A percentile compares a stretch with the other conserved stretches of the same genome.
Evolutionary conservation across 2,797 vertebrate species (phyloP).

Genomic region (Peromyscus aztecus): DNA sequence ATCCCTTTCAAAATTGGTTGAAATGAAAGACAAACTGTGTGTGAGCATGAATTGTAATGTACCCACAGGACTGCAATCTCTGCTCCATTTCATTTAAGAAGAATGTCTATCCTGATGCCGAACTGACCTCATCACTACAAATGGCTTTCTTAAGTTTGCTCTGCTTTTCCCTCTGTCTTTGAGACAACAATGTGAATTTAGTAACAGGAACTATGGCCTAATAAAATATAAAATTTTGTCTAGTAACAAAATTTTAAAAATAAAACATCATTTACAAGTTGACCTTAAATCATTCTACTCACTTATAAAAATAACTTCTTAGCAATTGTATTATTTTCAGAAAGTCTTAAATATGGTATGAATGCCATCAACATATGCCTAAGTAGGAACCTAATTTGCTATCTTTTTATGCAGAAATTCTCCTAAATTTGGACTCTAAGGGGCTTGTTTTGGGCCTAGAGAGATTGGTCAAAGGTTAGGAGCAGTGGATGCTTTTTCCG

Average conservation of each 20-base stretch:
- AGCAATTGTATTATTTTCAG: slow-evolving; percentile 1
- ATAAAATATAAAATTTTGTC: slow-evolving; percentile 66
- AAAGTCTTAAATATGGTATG: not conserved
- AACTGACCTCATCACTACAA: slow-evolving; percentile 72
- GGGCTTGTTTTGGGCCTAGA: not conserved
- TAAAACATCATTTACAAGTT: slow-evolving; percentile 51
- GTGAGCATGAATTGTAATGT: slow-evolving; percentile 81
- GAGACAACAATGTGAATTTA: slow-evolving; percentile 57
- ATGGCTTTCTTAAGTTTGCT: slow-evolving; percentile 69
- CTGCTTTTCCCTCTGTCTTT: slow-evolving; percentile 53
- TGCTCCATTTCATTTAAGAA: slow-evolving; percentile 75
- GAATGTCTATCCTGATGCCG: slow-evolving; percentile 51
- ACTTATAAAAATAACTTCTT: slow-evolving; percentile 72
- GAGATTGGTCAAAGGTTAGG: not conserved
- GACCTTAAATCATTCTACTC: not conserved
- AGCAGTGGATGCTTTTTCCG: not conserved
- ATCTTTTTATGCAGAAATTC: not conserved
- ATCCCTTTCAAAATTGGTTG: slow-evolving; percentile 74
- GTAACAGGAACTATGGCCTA: slow-evolving; percentile 63
- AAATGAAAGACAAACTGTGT: slow-evolving; percentile 82
- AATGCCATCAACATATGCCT: not conserved
- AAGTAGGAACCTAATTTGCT: not conserved
- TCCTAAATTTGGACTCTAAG: not conserved
- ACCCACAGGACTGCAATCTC: slow-evolving; percentile 72
- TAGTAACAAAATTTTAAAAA: slow-evolving; percentile 73